Evolutionary conservation across 2,888 invertebrate genomes (phyloP).

Genomic region (Tipula vernalis): DNA sequence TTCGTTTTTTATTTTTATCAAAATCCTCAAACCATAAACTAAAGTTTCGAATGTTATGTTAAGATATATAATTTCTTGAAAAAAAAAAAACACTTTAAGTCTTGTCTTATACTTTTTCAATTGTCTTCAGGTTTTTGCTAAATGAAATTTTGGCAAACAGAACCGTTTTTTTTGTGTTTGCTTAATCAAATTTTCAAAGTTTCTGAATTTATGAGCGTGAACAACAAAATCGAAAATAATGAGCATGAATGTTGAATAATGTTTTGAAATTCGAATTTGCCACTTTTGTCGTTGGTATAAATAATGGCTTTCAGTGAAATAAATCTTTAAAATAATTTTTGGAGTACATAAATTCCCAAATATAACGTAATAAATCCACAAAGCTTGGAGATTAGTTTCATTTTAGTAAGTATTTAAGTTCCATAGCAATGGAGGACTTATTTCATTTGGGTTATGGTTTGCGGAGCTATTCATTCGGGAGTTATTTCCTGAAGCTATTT

Average conservation of each 20-base stretch:
- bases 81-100: neutral
- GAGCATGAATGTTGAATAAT: neutral
- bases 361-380: too few species aligned
- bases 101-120: neutral
- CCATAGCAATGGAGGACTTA: too few species aligned
- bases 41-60: neutral
- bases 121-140: neutral
- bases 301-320: too few species aligned
- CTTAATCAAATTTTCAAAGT: neutral
- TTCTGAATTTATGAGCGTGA: neutral
- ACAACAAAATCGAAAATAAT: neutral
- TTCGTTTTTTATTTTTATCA: neutral
- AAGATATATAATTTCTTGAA: neutral
- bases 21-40: neutral
- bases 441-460: too few species aligned
- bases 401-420: too few species aligned
- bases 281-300: neutral
- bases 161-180: neutral
- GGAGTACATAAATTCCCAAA: too few species aligned
- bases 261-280: neutral
- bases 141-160: neutral
- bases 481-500: too few species aligned
- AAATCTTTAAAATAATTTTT: too few species aligned
- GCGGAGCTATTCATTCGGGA: too few species aligned
- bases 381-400: too few species aligned